Conservation (phyloP, 1,140 invertebrate species). For the Gryllus bimaculatus region DNA sequence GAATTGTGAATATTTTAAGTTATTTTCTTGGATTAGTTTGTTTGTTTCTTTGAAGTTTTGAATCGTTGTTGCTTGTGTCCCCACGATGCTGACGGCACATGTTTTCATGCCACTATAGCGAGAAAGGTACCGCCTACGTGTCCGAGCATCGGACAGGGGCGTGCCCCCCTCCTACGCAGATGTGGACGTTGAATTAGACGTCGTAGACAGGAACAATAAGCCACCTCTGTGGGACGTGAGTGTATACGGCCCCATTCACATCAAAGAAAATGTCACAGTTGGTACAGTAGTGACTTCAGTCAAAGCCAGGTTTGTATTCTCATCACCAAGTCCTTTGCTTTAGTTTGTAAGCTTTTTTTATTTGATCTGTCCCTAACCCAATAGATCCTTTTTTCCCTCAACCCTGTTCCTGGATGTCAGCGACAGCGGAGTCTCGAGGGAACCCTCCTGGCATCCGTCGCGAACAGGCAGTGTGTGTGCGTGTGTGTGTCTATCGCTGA, state of each 20-base stretch:
- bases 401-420: constrained; percentile 7
- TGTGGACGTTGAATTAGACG: constrained; percentile 92
- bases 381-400: constrained; percentile 29
- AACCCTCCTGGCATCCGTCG: not conserved
- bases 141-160: constrained; percentile 86
- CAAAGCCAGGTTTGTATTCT: constrained; percentile 91
- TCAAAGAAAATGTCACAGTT: constrained; percentile 96
- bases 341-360: constrained; percentile 16
- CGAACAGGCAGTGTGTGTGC: not conserved
- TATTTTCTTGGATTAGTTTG: constrained; percentile 23
- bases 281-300: constrained; percentile 92
- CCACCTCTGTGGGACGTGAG: constrained; percentile 88
- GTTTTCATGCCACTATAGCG: constrained; percentile 49
- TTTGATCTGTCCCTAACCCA: constrained; percentile 21
- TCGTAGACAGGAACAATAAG: constrained; percentile 96
- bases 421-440: not conserved
- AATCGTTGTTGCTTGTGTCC: constrained; percentile 35
- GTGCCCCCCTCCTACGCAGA: constrained; percentile 77
- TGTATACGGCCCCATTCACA: constrained; percentile 90
- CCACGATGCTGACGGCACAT: constrained; percentile 32
- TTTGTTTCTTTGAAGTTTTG: constrained; percentile 35
- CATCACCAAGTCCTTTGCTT: constrained; percentile 10
- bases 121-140: constrained; percentile 87
- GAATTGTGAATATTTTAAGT: constrained; percentile 18
- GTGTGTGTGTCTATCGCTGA: constrained; percentile 13